A percentile compares a stretch with the other conserved stretches of the same genome.
Conservation (phyloP, 2,113 vertebrate genomes). For the Hemicordylus capensis region DNA sequence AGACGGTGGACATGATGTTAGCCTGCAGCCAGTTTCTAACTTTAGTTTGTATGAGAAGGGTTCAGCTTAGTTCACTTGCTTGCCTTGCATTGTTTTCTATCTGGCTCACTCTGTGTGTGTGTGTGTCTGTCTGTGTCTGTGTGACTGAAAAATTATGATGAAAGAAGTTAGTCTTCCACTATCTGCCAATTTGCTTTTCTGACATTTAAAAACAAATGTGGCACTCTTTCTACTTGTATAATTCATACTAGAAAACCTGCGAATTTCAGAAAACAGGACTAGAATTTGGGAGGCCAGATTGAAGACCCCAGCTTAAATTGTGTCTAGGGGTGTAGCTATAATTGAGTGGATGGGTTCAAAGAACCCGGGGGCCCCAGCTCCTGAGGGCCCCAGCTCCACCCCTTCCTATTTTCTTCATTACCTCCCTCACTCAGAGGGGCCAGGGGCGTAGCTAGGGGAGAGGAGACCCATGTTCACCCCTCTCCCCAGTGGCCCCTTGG, state of each 20-base stretch:
- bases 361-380: too few relatives aligned
- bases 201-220: conserved; percentile 30
- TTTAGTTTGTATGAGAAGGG: conserved; percentile 56
- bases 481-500: too few relatives aligned
- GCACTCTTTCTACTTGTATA: background rate
- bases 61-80: conserved; percentile 65
- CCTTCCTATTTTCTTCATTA: too few relatives aligned
- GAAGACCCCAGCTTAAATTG: background rate
- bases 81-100: conserved; percentile 30
- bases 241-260: background rate
- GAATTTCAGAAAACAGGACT: background rate
- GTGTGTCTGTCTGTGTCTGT: background rate
- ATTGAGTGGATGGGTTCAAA: too few relatives aligned
- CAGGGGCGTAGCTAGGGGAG: too few relatives aligned
- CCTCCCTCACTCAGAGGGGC: too few relatives aligned
- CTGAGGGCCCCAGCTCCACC: too few relatives aligned
- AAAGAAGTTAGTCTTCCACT: conserved; percentile 6
- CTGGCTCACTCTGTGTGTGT: background rate
- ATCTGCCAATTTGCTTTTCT: conserved; percentile 61
- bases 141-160: conserved; percentile 46
- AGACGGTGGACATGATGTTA: conserved; percentile 62
- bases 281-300: background rate
- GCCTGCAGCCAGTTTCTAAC: conserved; percentile 69
- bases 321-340: too few relatives aligned
- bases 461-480: too few relatives aligned